Evolutionary conservation across 2,797 vertebrate species (phyloP), one percentile per base, ranked within the genome.

Genomic region (Clarias platycephalus): DNA sequence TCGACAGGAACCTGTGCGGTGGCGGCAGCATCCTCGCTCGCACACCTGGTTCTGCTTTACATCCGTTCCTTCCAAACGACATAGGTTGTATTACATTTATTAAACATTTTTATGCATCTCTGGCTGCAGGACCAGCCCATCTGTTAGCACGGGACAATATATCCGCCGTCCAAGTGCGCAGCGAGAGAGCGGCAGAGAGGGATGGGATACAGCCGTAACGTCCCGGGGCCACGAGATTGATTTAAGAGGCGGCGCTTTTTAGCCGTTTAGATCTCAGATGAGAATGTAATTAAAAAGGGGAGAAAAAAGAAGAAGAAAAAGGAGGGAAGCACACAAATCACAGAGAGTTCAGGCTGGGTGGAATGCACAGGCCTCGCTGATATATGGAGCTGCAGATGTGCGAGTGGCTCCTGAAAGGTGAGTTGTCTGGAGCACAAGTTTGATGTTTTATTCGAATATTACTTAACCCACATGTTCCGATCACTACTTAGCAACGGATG

Each of bases 51-150:
- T 94, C 90, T 93, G 90, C 90, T 95, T 96, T 94, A 89, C 88
- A 86, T 80, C 86, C 71, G 84, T 91, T 94, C 93, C 91, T 93
- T 91, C 92, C 94, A 93, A 92, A 92, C 93, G 90, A 90, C 92
- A 93, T 91, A 92, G 91, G 91, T 93, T 94, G 93, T 93, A 93
- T 95, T 95, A 95, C 94, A 95, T 95, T 95, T 95, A 95, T 95
- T 95, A 94, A 95, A 95, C 94, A 95, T 94, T 92, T 94, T 91
- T 89, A 90, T 92, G 93, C 93, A 90, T 90, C 88, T 91, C 89
- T 91, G 91, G 90, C 92, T 88, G 89, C 89, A 89, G 90, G 89
- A 92, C 91, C 92, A 90, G 90, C 89, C 93, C 93, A 95, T 94
- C 90, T 94, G 93, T 92, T 91, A 82, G 90, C 90, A 88, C 89